Conservation (phyloP, 2,888 invertebrate species). For the Anarsia innoxiella region DNA sequence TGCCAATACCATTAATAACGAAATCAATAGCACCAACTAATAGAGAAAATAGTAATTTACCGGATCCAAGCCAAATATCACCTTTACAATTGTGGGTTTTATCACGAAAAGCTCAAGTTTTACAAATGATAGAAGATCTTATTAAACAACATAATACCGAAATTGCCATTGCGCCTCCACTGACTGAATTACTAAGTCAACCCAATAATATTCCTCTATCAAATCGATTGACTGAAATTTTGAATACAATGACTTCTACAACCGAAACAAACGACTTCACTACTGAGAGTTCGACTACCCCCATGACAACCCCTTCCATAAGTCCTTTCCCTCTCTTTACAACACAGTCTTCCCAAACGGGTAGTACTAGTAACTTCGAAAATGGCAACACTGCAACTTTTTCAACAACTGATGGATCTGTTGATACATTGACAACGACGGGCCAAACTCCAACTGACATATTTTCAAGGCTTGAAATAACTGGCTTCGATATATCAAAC, state of each 20-base stretch:
- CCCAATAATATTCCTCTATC: constrained; percentile 45
- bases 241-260: constrained; percentile 50
- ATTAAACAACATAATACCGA: constrained; percentile 62
- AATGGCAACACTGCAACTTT: constrained; percentile 22
- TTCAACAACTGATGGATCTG: constrained; percentile 16
- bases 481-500: constrained; percentile 9
- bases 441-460: constrained; percentile 13
- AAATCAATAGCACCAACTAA: constrained; percentile 24
- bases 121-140: constrained; percentile 68
- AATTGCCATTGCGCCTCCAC: constrained; percentile 45
- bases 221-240: constrained; percentile 52
- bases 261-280: constrained; percentile 32
- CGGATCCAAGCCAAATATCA: constrained; percentile 47
- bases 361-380: constrained; percentile 23
- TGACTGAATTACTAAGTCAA: constrained; percentile 42
- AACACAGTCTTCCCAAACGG: constrained; percentile 21
- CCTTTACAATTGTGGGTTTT: constrained; percentile 59
- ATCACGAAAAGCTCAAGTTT: constrained; percentile 65
- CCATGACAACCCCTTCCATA: constrained; percentile 22
- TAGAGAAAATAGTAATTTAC: constrained; percentile 31
- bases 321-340: constrained; percentile 28
- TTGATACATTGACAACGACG: constrained; percentile 12
- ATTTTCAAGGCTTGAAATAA: constrained; percentile 13
- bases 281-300: constrained; percentile 25
- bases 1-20: constrained; percentile 24